These are phyloP conservation scores for Sinodicranocentrus sp. DNA, from an alignment of 2,888 invertebrate genomes.

Conservation along the genomic window DNA sequence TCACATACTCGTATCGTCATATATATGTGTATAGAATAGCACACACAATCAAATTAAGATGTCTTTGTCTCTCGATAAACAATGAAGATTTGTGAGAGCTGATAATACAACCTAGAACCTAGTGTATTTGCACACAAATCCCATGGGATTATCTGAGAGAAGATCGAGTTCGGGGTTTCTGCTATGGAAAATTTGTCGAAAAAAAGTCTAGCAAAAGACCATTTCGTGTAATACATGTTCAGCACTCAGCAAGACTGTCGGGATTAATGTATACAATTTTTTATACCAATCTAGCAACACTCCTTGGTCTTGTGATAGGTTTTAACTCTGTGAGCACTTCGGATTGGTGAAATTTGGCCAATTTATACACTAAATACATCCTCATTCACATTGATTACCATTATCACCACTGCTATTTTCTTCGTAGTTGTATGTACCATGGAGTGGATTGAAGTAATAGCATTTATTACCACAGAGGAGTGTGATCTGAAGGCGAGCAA, in stretches of 20 bases:
- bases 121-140: not conserved
- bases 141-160: not conserved
- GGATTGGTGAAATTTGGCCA: conserved; percentile 4
- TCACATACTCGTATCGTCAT: no score
- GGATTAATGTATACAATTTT: no score
- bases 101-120: conserved; percentile 5
- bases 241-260: no score
- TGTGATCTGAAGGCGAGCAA: not conserved
- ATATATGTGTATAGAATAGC: no score
- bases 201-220: not conserved
- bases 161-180: no score
- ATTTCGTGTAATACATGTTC: not conserved
- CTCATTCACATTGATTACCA: conserved; percentile 29
- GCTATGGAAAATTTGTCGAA: not conserved
- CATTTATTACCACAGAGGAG: not conserved
- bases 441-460: not conserved
- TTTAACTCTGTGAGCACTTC: not conserved
- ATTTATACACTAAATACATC: conserved; percentile 33
- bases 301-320: not conserved
- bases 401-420: conserved; percentile 13
- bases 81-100: conserved; percentile 32
- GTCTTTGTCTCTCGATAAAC: conserved; percentile 27
- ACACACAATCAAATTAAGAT: conserved; percentile 35
- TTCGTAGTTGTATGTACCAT: no score
- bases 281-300: no score